Percentiles rank a stretch among this genome's conserved stretches.
Conservation (phyloP, 2,888 invertebrate genomes). For the Helicoverpa assulta region DNA sequence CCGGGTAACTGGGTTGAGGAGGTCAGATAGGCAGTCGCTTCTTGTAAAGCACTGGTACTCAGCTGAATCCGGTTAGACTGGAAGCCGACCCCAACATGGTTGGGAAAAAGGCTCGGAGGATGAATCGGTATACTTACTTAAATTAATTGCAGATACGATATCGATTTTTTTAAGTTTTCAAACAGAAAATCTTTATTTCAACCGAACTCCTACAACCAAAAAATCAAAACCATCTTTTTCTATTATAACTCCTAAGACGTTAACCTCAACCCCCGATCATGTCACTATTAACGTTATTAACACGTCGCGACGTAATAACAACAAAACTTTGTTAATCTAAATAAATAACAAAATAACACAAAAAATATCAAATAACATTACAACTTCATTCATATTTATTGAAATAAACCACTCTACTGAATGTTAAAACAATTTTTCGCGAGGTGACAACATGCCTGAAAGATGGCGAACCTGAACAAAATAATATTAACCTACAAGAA, state of each 20-base stretch:
- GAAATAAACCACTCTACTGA: constrained; percentile 71
- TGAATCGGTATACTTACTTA: too few relatives aligned
- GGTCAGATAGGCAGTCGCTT: too few relatives aligned
- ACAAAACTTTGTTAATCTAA: constrained; percentile 83
- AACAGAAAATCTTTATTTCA: too few relatives aligned
- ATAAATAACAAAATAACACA: constrained; percentile 64
- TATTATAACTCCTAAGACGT: constrained; percentile 1
- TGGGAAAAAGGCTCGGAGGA: too few relatives aligned
- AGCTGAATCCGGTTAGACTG: too few relatives aligned
- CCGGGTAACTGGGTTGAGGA: too few relatives aligned
- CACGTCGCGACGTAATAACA: constrained; percentile 56
- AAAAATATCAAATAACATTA: constrained; percentile 70
- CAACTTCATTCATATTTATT: constrained; percentile 77
- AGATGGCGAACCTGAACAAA: constrained; percentile 61
- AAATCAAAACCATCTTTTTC: background rate
- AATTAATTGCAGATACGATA: too few relatives aligned
- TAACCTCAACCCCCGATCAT: constrained; percentile 23
- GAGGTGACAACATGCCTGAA: constrained; percentile 71
- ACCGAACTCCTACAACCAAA: background rate
- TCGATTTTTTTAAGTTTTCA: too few relatives aligned
- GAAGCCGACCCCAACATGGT: too few relatives aligned
- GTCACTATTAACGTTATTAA: constrained; percentile 49
- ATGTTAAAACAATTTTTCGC: constrained; percentile 73
- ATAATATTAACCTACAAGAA: background rate
- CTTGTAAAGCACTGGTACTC: too few relatives aligned